Percentiles rank a stretch among this genome's conserved stretches.
Evolutionary conservation across 2,797 vertebrate genomes (phyloP).

Genomic region (Galagoides demidoff): DNA sequence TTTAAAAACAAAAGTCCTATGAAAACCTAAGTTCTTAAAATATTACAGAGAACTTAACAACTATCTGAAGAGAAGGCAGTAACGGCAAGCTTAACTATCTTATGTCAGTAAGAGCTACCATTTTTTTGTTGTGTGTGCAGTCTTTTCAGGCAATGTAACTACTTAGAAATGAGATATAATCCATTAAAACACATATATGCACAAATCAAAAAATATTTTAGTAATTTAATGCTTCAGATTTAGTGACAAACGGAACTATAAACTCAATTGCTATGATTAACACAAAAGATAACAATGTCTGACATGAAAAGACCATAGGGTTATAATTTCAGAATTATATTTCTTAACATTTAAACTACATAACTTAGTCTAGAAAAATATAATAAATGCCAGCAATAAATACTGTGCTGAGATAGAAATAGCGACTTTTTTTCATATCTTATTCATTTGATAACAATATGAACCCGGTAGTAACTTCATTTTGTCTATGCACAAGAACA

Average conservation of each 20-base stretch:
- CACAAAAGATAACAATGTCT: neutral
- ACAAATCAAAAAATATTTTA: conserved; percentile 2
- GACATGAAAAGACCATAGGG: neutral
- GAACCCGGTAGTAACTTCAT: conserved; percentile 1
- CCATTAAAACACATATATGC: neutral
- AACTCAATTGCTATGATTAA: conserved; percentile 12
- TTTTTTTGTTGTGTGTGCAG: neutral
- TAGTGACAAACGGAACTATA: conserved; percentile 29
- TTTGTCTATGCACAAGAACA: neutral
- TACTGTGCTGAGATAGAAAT: neutral
- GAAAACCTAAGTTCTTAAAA: conserved; percentile 49
- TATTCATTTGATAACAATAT: neutral
- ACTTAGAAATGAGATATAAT: conserved; percentile 52
- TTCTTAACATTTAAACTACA: neutral
- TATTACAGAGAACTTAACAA: neutral
- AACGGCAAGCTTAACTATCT: neutral
- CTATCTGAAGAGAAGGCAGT: neutral
- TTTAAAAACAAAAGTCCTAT: neutral
- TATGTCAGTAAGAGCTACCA: neutral
- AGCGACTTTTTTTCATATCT: neutral
- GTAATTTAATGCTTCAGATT: conserved; percentile 10
- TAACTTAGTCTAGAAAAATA: conserved; percentile 22
- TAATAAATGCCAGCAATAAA: neutral
- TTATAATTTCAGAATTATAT: conserved; percentile 25
- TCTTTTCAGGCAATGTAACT: conserved; percentile 28